Percentiles rank a stretch among this genome's conserved stretches.
Conservation (phyloP, 2,888 invertebrate genomes). For the Ferrisia virgata region DNA sequence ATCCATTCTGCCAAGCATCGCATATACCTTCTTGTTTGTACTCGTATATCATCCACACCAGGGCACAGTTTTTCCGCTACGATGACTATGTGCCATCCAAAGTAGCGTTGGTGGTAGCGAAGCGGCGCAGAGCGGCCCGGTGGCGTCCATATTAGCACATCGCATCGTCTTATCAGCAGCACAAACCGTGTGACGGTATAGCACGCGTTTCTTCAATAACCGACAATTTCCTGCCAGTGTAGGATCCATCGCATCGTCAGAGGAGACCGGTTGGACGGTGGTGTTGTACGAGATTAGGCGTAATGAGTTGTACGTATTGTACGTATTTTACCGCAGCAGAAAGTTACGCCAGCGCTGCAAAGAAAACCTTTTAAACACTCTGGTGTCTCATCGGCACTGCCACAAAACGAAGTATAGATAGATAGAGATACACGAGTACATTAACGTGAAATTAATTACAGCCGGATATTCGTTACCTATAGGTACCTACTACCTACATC, state of each 20-base stretch:
- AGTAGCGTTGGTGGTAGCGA: neutral
- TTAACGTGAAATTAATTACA: conserved; percentile 3
- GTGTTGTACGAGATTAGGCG: neutral
- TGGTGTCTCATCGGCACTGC: neutral
- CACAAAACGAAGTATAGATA: neutral
- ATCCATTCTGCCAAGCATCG: neutral
- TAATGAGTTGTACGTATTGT: neutral
- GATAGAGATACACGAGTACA: too few species aligned
- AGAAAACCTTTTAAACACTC: neutral
- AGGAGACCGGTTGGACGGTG: too few species aligned
- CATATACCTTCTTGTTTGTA: too few species aligned
- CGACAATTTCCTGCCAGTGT: neutral
- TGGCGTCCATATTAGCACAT: too few species aligned
- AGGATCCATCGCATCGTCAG: too few species aligned
- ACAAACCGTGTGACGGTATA: neutral
- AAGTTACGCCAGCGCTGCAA: too few species aligned
- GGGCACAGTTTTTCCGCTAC: neutral
- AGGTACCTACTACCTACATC: neutral
- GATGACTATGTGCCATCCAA: neutral
- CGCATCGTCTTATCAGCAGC: neutral
- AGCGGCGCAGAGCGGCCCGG: too few species aligned
- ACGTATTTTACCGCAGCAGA: neutral
- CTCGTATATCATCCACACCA: too few species aligned
- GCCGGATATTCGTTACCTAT: conserved; percentile 1
- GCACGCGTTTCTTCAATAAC: neutral